These are phyloP conservation scores for Eospalax fontanierii DNA, from an alignment of 2,797 vertebrate genomes.

Conservation along the genomic window DNA sequence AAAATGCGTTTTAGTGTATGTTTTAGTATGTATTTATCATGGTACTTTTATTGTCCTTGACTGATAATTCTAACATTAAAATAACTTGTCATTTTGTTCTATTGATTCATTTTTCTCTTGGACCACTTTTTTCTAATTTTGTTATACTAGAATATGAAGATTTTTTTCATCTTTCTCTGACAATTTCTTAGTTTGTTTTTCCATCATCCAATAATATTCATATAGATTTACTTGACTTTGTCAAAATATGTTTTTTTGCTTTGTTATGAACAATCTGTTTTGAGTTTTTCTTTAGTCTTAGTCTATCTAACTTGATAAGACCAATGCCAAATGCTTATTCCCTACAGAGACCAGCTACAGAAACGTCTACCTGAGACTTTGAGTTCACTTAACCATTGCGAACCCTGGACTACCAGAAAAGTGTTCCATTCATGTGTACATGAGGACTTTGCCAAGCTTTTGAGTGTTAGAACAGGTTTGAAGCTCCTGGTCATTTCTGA, in stretches of 20 bases:
- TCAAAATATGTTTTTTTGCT: background rate
- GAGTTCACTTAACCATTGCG: background rate
- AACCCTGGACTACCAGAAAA: background rate
- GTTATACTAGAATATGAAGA: background rate
- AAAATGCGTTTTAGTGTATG: background rate
- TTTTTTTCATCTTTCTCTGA: slow-evolving; percentile 7
- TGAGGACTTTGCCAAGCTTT: background rate
- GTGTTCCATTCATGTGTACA: background rate
- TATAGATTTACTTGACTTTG: background rate
- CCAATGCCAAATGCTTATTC: background rate
- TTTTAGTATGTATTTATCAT: background rate
- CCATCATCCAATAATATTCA: background rate
- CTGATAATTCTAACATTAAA: background rate
- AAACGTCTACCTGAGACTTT: background rate
- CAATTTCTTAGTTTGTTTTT: slow-evolving; percentile 20
- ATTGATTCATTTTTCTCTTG: background rate
- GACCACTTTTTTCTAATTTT: background rate
- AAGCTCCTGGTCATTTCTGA: background rate
- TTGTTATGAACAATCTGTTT: background rate
- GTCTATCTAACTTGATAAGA: background rate
- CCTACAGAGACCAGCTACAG: background rate
- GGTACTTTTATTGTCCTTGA: background rate
- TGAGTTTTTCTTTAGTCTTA: background rate
- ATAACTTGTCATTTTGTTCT: background rate
- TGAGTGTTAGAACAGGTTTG: background rate